Evolutionary conservation across 2,113 vertebrate species (phyloP), one percentile per base, ranked within the genome.

Genomic region (Fulica atra): DNA sequence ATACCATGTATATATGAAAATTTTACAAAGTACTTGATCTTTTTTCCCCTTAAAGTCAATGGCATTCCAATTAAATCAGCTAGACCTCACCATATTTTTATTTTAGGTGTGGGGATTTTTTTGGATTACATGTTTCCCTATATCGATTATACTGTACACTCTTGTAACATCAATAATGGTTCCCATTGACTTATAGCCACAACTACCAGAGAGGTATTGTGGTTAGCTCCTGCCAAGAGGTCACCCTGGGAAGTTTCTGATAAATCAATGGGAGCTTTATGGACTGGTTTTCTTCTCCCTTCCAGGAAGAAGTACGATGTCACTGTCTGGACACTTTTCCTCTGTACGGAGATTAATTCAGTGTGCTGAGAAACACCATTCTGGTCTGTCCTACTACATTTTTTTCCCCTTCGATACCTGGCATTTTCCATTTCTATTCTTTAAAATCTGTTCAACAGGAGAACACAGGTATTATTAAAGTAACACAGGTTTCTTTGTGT

Each of bases 241-340:
- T 81, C 77, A 93, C 46, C 28, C 72, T 72, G 44, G 40, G 36
- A 96, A 92, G 57, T 35, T 72, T 79, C 77, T 91, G 73, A 93
- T 44, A 87, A 92, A 96, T 89, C 70, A 93, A 16, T 70, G 46
- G 59, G 78, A 82, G 50, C 74, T 93, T 82, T 87, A 91, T 46
- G 31, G 36, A 85, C 65, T 51, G 17, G 4, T 81, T 94, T 93
- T 93, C 69, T 63, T 82, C 54, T 72, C 42, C 60, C 51, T 89
- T 91, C 57, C 59, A 69, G 91, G 92, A 90, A 66, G 40, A 93
- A 96, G 85, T 38, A 53, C 48, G 70, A 83, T 85, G 70, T 80
- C 63, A 51, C 65, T 92, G 68, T n/a, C 76, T 51, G 85, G 85
- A 78, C 68, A 18, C 65, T 82, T 66, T 24, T 66, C 61, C 76